A percentile compares a stretch with the other conserved stretches of the same genome.
These are phyloP conservation scores for Rhysida immarginata DNA, from an alignment of 1,140 invertebrate species.

Conservation along the genomic window DNA sequence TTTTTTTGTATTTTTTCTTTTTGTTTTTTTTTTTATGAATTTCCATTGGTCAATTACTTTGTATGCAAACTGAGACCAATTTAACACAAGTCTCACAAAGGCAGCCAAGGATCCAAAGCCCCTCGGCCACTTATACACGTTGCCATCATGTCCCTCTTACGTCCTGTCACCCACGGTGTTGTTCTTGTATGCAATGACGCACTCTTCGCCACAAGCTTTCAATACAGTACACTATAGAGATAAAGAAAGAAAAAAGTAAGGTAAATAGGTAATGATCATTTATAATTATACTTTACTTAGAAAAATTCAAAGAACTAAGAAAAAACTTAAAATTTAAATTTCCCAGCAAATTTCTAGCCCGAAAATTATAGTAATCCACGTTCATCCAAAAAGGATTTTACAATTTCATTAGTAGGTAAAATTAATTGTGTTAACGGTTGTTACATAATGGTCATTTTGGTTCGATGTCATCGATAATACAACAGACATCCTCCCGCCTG, in stretches of 20 bases:
- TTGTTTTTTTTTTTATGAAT: no score
- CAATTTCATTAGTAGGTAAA: no score
- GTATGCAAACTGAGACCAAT: neutral
- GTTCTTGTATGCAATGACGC: slow-evolving; percentile 83
- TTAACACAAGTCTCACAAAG: neutral
- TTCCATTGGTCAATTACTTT: neutral
- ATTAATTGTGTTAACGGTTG: no score
- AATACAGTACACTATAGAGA: slow-evolving; percentile 67
- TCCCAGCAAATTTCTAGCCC: no score
- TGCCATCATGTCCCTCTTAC: no score
- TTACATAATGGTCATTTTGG: no score
- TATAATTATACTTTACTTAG: no score
- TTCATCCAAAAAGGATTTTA: no score
- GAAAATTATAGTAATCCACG: no score
- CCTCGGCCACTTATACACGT: neutral
- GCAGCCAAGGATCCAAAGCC: neutral
- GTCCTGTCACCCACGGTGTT: slow-evolving; percentile 82
- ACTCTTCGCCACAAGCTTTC: slow-evolving; percentile 79
- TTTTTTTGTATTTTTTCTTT: neutral
- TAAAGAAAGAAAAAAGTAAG: slow-evolving; percentile 10
- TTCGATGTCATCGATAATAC: no score
- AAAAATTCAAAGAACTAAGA: neutral
- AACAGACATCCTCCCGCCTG: no score
- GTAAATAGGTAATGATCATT: no score
- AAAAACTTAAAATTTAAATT: neutral